Base-by-base conservation (phyloP, 1,140 invertebrate genomes). In the Tetramorium parvispinum region DNA sequence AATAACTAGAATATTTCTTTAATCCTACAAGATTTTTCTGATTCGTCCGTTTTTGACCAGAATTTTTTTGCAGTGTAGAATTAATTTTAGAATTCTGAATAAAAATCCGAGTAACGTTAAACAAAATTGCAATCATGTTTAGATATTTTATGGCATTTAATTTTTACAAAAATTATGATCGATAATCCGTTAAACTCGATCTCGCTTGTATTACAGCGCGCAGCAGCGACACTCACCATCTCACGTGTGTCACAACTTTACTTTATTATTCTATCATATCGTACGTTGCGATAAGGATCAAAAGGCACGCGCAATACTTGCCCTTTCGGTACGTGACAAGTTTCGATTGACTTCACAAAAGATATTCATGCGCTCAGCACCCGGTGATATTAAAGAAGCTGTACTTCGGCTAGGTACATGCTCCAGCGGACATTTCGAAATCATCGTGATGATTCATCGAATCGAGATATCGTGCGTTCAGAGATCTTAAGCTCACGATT, bases 381-480 rank as follows among this genome's bases (percentile, higher is more conserved):
- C 66, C 66, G 63, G 65, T 24, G 37, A 21, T 73, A 73, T 82
- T 82, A 82, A 73, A 73, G 79, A 73, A 82, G 66, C 78, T 51
- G 66, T 70, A 70, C 11, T 51, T 57, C n/a, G 18, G 11, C 65
- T 71, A 55, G 24, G 24, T 43, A 27, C 49, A 59, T 49, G 27
- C 51, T 24, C 2, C 53, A 53, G 32, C 68, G 32, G 40, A 82
- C 71, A 53, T 89, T 89, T 86, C 87, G 46, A 86, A 89, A 89
- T 88, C 87, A 71, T 89, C 75, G 87, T 43, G 43, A 86, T 79
- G 87, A 88, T 88, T 89, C 88, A 75, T 81, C 77, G 87, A 76
- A 83, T 81, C 87, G 75, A 88, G 70, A 73, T 66, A 61, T 87
- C 83, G 75, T 82, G 83, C 59, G 66, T 78, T 78, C 77, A 83